These are phyloP conservation scores for Rhinopithecus roxellana DNA, from an alignment of 2,113 vertebrate species.

Conservation along the genomic window DNA sequence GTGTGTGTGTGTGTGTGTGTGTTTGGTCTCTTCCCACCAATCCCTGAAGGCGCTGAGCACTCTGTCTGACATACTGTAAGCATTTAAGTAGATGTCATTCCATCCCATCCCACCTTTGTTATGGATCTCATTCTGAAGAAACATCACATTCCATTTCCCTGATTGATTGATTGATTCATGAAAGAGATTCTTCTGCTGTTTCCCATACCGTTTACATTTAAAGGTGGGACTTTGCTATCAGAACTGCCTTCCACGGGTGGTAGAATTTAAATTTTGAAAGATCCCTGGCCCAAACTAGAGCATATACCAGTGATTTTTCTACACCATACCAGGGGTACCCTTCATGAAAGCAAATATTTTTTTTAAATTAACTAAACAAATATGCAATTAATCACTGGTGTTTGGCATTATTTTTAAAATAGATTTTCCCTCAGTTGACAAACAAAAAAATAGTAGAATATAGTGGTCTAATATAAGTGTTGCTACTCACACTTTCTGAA, in stretches of 20 bases:
- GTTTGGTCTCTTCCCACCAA: too few species aligned
- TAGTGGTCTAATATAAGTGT: background rate
- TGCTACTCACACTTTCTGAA: background rate
- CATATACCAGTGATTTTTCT: background rate
- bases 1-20: fast-evolving
- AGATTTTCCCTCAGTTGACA: background rate
- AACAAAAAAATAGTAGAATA: background rate
- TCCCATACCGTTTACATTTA: background rate
- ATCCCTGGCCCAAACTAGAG: background rate
- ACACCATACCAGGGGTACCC: background rate
- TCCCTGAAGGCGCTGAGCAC: background rate
- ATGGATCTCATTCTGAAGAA: background rate
- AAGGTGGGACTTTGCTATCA: background rate
- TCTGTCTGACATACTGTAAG: background rate
- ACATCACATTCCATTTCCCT: background rate
- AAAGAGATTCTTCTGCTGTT: background rate
- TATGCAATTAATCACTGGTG: constrained; percentile 6
- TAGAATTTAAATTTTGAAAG: background rate
- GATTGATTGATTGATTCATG: background rate
- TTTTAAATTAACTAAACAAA: background rate
- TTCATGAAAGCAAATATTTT: background rate
- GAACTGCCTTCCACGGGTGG: background rate
- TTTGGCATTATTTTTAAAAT: background rate
- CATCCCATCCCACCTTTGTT: background rate
- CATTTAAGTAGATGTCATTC: background rate